phyloP scores from a whole-genome alignment of 2,113 vertebrate genomes.

The Centrocercus urophasianus region DNA sequence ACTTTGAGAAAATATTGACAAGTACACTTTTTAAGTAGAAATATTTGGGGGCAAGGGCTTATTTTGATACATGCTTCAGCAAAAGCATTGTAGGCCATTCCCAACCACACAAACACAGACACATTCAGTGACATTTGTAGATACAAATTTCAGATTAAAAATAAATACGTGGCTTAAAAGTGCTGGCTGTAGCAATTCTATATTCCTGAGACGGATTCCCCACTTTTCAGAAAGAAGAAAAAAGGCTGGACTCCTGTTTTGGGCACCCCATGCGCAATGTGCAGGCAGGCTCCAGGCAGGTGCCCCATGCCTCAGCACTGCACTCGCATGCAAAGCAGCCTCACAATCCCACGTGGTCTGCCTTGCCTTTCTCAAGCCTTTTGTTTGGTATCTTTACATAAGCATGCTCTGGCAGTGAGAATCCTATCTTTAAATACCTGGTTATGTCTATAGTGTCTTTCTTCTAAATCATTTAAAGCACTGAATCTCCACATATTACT shows the following conservation, averaged over 20 bases:
- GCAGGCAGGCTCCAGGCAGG: fast-evolving
- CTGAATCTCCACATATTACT: not conserved
- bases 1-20: not conserved
- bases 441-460: not conserved
- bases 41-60: not conserved
- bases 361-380: not conserved
- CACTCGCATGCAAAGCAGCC: not conserved
- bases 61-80: fast-evolving
- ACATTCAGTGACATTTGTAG: not conserved
- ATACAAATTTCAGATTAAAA: not conserved
- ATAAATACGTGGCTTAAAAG: not conserved
- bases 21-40: not conserved
- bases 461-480: not conserved
- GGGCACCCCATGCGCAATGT: fast-evolving
- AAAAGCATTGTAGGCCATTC: not conserved
- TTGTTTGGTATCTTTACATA: not conserved
- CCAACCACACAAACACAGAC: fast-evolving
- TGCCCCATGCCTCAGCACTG: not conserved
- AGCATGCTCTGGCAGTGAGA: not conserved
- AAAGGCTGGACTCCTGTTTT: not conserved
- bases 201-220: not conserved
- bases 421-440: not conserved
- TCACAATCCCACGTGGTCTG: not conserved
- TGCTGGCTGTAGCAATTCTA: not conserved
- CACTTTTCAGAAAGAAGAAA: not conserved